Percentiles rank a stretch among this genome's conserved stretches.
phyloP scores from a whole-genome alignment of 2,888 invertebrate genomes.

The Scaptodrosophila latifasciaeformis region DNA sequence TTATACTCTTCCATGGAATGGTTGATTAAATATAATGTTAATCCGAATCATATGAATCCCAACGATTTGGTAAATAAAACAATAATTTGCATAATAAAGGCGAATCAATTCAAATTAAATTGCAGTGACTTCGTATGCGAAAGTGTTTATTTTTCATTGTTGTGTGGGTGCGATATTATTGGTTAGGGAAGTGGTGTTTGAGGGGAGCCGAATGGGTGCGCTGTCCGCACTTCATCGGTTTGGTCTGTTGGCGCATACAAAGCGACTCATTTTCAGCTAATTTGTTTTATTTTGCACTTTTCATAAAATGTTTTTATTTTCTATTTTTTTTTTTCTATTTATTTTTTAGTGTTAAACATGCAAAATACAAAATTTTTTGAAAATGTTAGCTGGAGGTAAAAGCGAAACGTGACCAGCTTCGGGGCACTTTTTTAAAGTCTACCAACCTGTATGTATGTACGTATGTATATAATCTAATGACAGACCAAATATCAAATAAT shows the following conservation, averaged over 20 bases:
- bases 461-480: too few species aligned
- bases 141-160: constrained; percentile 12
- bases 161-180: background rate
- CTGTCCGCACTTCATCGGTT: constrained; percentile 36
- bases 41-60: too few species aligned
- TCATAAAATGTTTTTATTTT: background rate
- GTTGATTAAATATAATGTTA: too few species aligned
- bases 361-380: too few species aligned
- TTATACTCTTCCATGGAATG: too few species aligned
- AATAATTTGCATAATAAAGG: constrained; percentile 62
- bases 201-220: constrained; percentile 27
- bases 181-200: too few species aligned
- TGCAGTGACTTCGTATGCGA: constrained; percentile 55
- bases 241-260: constrained; percentile 56
- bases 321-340: too few species aligned
- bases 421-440: background rate
- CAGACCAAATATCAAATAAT: too few species aligned
- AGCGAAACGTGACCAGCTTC: background rate
- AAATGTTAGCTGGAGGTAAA: constrained; percentile 1
- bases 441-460: too few species aligned
- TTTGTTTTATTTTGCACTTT: background rate
- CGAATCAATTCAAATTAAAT: constrained; percentile 55
- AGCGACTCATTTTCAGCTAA: constrained; percentile 48
- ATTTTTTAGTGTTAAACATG: too few species aligned
- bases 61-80: too few species aligned